Evolutionary conservation across 2,797 vertebrate species (phyloP), one percentile per base, ranked within the genome.

Genomic region (Podargus strigoides): DNA sequence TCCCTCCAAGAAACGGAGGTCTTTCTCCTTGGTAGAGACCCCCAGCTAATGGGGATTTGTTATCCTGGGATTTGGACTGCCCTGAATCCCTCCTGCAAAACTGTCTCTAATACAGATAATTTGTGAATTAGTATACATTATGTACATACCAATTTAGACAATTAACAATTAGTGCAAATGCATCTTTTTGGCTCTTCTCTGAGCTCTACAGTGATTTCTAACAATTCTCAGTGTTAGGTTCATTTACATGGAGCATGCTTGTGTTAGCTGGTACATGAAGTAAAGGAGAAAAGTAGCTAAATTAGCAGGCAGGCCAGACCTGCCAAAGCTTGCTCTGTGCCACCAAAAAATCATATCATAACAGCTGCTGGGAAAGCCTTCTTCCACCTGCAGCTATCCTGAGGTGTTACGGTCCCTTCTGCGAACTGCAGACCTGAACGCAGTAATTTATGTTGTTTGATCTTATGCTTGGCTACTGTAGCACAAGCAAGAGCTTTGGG

Each of bases 161-260:
- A 22, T 80, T 83, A 70, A 22, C 5, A 37, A 41, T n/a, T 77
- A 27, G 12, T 37, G 16, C 49, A 70, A 63, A 34, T 44, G 4
- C 60, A 27, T 58, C 2, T 55, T 84, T 21, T 6, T 78, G 19
- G 10, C 12, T 84, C 9, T 77, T 77, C 24, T 62, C 52, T 76
- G 36, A 68, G 39, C 9, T 75, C 36, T 53, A 10, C 34, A 64
- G 60, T 55, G 34, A 67, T 24, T 36, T 13, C 15, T 19, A 67
- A 19, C 13, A 27, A 58, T 34, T 83, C 46, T 37, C 58, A 42
- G 2, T 4, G 12, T 58, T 69, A 36, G 1, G 6, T 58, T 90
- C 9, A 17, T 53, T 70, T 64, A 6, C 0, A 3, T 0, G n/a
- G 10, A 86, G 10, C 1, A 1, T 22, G 5, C 4, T 82, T 50